Conservation (phyloP, 92 coral and sea anemone genomes). For the Paramuricea clavata region DNA sequence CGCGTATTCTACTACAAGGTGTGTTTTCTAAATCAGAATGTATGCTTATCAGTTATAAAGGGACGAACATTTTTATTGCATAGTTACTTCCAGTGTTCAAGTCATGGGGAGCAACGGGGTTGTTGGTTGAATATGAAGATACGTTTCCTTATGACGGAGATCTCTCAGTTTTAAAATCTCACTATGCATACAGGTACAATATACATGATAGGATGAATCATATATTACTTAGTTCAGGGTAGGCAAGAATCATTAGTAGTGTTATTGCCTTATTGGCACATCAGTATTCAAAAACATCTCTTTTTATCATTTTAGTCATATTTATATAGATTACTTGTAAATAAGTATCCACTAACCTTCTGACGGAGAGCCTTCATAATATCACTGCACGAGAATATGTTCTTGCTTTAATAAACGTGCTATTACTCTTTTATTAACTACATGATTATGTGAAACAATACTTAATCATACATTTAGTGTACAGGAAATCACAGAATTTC, state of each 20-base stretch:
- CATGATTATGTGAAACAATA: too few relatives aligned
- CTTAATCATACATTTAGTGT: constrained; percentile 62
- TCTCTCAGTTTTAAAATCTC: constrained; percentile 43
- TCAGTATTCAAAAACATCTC: too few relatives aligned
- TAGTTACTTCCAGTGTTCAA: constrained; percentile 73
- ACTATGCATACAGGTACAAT: constrained; percentile 52
- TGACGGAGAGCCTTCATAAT: neutral
- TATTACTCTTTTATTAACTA: neutral
- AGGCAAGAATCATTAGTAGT: neutral
- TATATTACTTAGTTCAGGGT: neutral
- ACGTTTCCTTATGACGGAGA: constrained; percentile 64
- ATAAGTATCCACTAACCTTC: too few relatives aligned
- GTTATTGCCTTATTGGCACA: too few relatives aligned
- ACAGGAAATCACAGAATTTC: constrained; percentile 71
- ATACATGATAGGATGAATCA: neutral
- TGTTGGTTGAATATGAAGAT: constrained; percentile 83
- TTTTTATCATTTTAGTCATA: too few relatives aligned
- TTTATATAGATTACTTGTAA: too few relatives aligned
- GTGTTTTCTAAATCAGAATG: neutral
- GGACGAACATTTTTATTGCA: neutral
- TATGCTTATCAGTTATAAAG: neutral
- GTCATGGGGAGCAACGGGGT: constrained; percentile 81
- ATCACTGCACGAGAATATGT: neutral
- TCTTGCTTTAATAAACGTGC: neutral
- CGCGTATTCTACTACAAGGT: too few relatives aligned